These are phyloP conservation scores for Tuta absoluta DNA, from an alignment of 2,888 invertebrate species.

Conservation along the genomic window DNA sequence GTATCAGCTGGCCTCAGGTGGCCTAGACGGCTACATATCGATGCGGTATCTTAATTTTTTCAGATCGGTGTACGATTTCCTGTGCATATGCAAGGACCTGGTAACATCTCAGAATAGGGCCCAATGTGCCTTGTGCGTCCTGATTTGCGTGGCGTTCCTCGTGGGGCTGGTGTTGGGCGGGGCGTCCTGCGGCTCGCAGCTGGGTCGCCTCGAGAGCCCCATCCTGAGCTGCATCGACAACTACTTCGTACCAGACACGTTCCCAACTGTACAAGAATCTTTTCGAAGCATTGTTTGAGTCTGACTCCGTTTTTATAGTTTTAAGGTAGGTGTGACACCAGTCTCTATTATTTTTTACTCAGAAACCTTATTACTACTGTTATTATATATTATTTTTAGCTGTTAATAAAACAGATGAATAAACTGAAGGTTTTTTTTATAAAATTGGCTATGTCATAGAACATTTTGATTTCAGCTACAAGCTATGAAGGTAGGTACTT, in stretches of 20 bases:
- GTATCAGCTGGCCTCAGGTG: too few relatives aligned
- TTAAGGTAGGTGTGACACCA: background rate
- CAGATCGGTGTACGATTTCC: slow-evolving; percentile 63
- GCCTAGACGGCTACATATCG: too few relatives aligned
- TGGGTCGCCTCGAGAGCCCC: slow-evolving; percentile 66
- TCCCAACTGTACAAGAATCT: slow-evolving; percentile 48
- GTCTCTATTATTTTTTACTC: too few relatives aligned
- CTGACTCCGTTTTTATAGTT: background rate
- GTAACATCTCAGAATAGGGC: slow-evolving; percentile 54
- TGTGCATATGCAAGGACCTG: slow-evolving; percentile 57
- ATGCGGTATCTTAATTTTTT: slow-evolving; percentile 43
- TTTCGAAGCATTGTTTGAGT: slow-evolving; percentile 51
- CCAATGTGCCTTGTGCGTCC: slow-evolving; percentile 44
- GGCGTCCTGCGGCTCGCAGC: slow-evolving; percentile 63
- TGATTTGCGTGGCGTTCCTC: slow-evolving; percentile 50
- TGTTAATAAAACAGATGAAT: too few relatives aligned
- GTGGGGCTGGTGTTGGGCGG: slow-evolving; percentile 63
- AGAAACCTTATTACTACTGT: too few relatives aligned
- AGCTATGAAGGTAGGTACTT: too few relatives aligned
- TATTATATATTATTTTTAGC: too few relatives aligned
- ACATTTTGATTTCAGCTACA: too few relatives aligned
- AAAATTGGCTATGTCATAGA: too few relatives aligned
- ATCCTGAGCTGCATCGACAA: slow-evolving; percentile 66
- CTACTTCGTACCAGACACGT: slow-evolving; percentile 54
- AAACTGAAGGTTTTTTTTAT: too few relatives aligned